These are phyloP conservation scores for Aphelocoma californica DNA, from an alignment of 2,797 vertebrate species.

Conservation along the genomic window DNA sequence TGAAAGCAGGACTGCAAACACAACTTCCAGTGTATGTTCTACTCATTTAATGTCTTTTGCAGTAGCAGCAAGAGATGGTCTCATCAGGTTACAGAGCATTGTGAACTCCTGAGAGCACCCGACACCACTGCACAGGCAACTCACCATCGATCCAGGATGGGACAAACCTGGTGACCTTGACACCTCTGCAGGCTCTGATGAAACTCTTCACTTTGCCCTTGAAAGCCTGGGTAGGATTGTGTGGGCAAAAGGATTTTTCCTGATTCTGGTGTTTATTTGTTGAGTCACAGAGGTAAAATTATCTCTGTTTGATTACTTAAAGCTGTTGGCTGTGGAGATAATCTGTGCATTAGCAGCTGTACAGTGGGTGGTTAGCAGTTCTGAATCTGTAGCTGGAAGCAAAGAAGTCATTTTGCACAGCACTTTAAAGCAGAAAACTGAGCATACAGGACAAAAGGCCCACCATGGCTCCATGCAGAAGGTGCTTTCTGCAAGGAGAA, in stretches of 20 bases:
- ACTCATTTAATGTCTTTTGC: neutral
- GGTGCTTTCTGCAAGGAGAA: neutral
- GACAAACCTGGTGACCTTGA: neutral
- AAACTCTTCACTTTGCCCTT: neutral
- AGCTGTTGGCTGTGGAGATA: slow-evolving; percentile 53
- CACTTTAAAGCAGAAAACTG: neutral
- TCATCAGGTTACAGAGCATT: neutral
- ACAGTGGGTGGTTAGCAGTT: slow-evolving; percentile 2
- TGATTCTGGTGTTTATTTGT: slow-evolving; percentile 38
- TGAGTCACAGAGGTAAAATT: slow-evolving; percentile 49
- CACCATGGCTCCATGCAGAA: neutral
- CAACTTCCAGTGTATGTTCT: neutral
- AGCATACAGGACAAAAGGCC: neutral
- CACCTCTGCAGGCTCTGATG: neutral
- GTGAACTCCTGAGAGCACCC: neutral
- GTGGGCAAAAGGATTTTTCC: neutral
- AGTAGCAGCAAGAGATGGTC: neutral
- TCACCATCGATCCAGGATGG: neutral
- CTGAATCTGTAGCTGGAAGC: neutral
- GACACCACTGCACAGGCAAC: neutral
- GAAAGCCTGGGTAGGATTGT: neutral
- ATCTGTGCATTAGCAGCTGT: slow-evolving; percentile 51
- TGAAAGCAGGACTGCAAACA: neutral
- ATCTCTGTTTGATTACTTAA: slow-evolving; percentile 62
- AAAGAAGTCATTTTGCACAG: neutral